Base-by-base conservation (phyloP, 1,140 invertebrate genomes). In the Drosophila dunni region DNA sequence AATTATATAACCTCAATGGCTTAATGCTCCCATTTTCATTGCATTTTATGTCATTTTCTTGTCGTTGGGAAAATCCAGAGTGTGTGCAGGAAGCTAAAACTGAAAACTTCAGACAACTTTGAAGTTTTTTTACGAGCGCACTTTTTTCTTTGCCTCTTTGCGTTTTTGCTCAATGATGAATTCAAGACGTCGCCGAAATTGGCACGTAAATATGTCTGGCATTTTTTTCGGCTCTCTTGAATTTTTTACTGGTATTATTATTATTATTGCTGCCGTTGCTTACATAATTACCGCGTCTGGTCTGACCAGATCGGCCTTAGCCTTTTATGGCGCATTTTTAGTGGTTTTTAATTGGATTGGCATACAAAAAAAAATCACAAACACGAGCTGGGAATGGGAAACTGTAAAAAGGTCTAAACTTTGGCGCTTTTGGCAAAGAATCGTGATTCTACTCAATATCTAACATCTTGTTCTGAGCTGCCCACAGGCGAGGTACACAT, bases 281-380 rank as follows among this genome's bases (percentile, higher is more conserved):
- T 74, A 74, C 65, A 74, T 74, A 74, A 74, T 74, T 74, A 69
- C 48, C 65, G 62, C 15, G 69, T 58, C 69, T 58, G 42, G 62
- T 33, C 63, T 57, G 36, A 45, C 44, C 51, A 15, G 38, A 36
- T 29, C 48, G 17, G 54, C 44, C 51, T 3, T 15, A 17, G 64
- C 71, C 64, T 68, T 74, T 74, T 69, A 62, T 69, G 50, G 57
- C 48, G 20, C 7, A 45, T 44, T 73, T 73, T 73, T 74, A 74
- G 56, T 69, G 70, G 42, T 42, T 62, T 74, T 62, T 74, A 74
- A 74, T 68, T 74, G 70, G 63, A 63, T 56, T 70, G 66, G 34
- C 57, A 62, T 61, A 61, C 24, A 45, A 42, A 54, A 20, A n/a
- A 42, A 58, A 34, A 9, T 29, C n/a, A 13, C 38, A 45, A 24